phyloP scores from a whole-genome alignment of 2,797 vertebrate genomes.

The Bufotes viridis region DNA sequence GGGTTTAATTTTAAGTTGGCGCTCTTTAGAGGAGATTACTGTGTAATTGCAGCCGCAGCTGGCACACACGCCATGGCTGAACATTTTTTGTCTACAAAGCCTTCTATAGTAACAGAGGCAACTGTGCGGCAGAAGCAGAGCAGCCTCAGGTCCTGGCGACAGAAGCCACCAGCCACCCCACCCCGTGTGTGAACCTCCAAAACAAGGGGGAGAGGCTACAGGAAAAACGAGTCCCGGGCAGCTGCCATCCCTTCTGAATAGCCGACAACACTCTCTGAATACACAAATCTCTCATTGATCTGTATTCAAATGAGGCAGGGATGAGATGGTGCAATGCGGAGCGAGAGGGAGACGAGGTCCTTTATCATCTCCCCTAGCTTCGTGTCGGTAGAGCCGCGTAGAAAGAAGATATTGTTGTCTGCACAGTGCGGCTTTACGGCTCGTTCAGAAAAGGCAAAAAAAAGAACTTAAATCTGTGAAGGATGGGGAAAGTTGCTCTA shows the following conservation, averaged over 20 bases:
- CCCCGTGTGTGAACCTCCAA: slow-evolving; percentile 26
- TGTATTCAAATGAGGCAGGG: slow-evolving; percentile 48
- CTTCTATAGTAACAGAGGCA: slow-evolving; percentile 34
- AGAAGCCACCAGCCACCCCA: background rate
- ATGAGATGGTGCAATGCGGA: slow-evolving; percentile 5
- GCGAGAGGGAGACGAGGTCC: background rate
- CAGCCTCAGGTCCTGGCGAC: slow-evolving; percentile 3
- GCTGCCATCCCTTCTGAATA: slow-evolving; percentile 60
- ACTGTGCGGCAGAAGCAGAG: background rate
- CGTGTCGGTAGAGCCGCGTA: background rate
- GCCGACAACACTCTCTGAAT: background rate
- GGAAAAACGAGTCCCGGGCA: slow-evolving; percentile 36
- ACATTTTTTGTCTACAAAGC: slow-evolving; percentile 67
- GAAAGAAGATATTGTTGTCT: background rate
- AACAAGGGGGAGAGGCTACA: background rate
- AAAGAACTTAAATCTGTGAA: background rate
- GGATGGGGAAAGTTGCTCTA: background rate
- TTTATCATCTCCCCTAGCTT: background rate
- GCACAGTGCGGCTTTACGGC: background rate
- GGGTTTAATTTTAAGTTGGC: slow-evolving; percentile 81
- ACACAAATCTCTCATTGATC: slow-evolving; percentile 63
- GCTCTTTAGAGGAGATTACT: slow-evolving; percentile 79
- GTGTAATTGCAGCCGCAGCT: slow-evolving; percentile 73
- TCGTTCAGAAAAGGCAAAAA: background rate
- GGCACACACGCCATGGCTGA: slow-evolving; percentile 66